phyloP scores from a whole-genome alignment of 2,888 invertebrate species.

The Caenorhabditis zanzibari region DNA sequence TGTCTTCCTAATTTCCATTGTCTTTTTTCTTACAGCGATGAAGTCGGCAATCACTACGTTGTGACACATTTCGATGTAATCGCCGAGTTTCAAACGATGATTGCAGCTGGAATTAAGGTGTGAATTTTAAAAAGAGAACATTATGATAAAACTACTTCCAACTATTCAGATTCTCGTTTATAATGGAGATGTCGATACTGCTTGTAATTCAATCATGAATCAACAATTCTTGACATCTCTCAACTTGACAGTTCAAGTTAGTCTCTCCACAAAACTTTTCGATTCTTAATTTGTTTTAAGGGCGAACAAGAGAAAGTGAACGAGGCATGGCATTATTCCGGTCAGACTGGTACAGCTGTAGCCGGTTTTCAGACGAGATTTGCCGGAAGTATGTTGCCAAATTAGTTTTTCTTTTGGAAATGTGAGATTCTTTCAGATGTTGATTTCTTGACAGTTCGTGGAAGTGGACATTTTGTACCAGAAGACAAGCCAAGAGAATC shows the following conservation, averaged over 20 bases:
- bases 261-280: neutral
- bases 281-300: slow-evolving; percentile 19
- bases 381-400: slow-evolving; percentile 56
- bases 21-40: slow-evolving; percentile 64
- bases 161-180: slow-evolving; percentile 84
- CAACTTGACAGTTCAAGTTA: slow-evolving; percentile 68
- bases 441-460: slow-evolving; percentile 76
- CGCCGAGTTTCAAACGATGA: slow-evolving; percentile 66
- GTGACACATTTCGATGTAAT: slow-evolving; percentile 79
- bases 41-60: slow-evolving; percentile 64
- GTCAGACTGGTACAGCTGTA: slow-evolving; percentile 60
- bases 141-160: neutral
- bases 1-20: slow-evolving; percentile 25
- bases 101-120: slow-evolving; percentile 75
- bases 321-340: slow-evolving; percentile 68
- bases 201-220: slow-evolving; percentile 85
- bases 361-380: slow-evolving; percentile 69
- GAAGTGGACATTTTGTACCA: slow-evolving; percentile 78
- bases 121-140: neutral
- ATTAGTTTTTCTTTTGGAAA: slow-evolving; percentile 4
- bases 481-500: slow-evolving; percentile 75
- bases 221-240: slow-evolving; percentile 80
- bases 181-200: slow-evolving; percentile 85
- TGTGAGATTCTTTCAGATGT: slow-evolving; percentile 60
- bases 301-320: slow-evolving; percentile 62